These are phyloP conservation scores for Jaculus jaculus DNA, from an alignment of 2,113 vertebrate genomes.

Conservation along the genomic window DNA sequence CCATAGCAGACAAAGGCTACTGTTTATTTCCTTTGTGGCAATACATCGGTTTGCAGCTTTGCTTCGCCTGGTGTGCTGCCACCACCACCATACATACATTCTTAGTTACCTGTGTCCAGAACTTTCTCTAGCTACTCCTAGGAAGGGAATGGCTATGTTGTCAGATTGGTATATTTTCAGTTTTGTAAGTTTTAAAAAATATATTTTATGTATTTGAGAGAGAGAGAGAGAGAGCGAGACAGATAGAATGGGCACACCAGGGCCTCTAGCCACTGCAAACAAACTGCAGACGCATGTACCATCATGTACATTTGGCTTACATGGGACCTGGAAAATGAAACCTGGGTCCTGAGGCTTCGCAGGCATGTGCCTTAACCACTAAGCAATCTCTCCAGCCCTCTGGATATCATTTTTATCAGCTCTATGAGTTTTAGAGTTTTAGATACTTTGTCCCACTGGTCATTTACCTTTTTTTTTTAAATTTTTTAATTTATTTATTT, in stretches of 20 bases:
- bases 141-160: neutral
- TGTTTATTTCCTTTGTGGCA: neutral
- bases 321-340: too few relatives aligned
- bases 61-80: neutral
- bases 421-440: neutral
- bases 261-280: too few relatives aligned
- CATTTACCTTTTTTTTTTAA: slow-evolving; percentile 31
- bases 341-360: too few relatives aligned
- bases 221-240: too few relatives aligned
- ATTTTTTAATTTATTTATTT: too few relatives aligned
- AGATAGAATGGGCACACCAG: too few relatives aligned
- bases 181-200: neutral
- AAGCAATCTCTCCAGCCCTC: neutral
- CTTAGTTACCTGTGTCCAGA: neutral
- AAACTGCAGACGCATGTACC: too few relatives aligned
- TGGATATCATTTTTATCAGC: neutral
- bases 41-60: neutral
- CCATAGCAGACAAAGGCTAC: neutral
- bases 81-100: too few relatives aligned
- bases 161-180: neutral
- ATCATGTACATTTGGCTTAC: too few relatives aligned
- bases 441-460: neutral
- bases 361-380: too few relatives aligned
- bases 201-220: too few relatives aligned
- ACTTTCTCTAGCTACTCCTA: neutral